Evolutionary conservation across 2,888 invertebrate species (phyloP), one percentile per base, ranked within the genome.

Genomic region (Parasteatoda lunata): DNA sequence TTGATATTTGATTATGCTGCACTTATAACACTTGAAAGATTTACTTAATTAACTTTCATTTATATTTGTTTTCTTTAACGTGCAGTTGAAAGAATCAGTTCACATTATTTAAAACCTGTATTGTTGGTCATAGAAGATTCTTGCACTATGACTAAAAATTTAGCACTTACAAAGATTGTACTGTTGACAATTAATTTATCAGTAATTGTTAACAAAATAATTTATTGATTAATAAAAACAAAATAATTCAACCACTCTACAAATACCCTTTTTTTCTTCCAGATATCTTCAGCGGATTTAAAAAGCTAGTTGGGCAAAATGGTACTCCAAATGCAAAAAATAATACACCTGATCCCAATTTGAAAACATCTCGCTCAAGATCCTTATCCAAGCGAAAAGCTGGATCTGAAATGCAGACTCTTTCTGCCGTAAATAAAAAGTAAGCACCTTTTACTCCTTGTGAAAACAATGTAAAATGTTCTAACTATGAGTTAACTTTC

Each of bases 261-360:
- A 15, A 68, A n/a, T 9, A 5, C 45, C 15, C 82, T 66, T 86
- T 59, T 90, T 85, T 90, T 89, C 88, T 88, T 90, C 66, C 90
- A 95, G 96, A 96, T 91, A 95, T 96, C 93, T 93, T 96, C 85
- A 95, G 94, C 91, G 96, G 96, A 4, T 92, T 96, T 49, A 94
- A 94, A 90, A 96, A 95, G 92, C 96, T 96, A 92, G 96, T 96
- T 8, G 94, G 95, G 0, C 88, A 84, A 73, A 83, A 76, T 76
- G 30, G 73, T 15, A 68, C 81, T 30, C 66, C 77, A 54, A 49
- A 48, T 8, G 48, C 7, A 52, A n/a, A 7, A 8, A 52, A 9
- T 48, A 64, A 59, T n/a, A 77, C 65, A 1, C 77, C 78, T 3
- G 75, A 79, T 48, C 49, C 30, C 6, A 48, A 11, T 13, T 64